Evolutionary conservation across 2,113 vertebrate genomes (phyloP).

Genomic region (Aphelocoma coerulescens): DNA sequence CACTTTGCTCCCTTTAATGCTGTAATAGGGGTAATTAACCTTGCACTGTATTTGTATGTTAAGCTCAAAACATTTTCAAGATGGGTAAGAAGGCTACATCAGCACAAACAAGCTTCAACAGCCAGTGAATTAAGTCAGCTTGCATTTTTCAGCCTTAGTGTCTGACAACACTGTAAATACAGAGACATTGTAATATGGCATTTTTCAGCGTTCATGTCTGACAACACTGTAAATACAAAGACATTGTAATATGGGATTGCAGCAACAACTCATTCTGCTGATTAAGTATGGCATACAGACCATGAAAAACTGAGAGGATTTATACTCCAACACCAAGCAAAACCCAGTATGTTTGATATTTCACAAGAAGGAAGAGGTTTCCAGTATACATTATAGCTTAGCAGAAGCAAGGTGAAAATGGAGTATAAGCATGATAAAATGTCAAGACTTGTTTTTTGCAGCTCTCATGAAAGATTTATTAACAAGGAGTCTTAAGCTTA

Average conservation of each 20-base stretch:
- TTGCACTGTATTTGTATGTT: background rate
- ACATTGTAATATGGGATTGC: background rate
- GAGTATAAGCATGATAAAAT: background rate
- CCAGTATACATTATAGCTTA: background rate
- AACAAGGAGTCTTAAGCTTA: background rate
- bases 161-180: constrained; percentile 35
- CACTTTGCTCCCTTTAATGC: background rate
- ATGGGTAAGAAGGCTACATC: background rate
- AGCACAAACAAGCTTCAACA: constrained; percentile 4
- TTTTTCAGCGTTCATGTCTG: constrained; percentile 33
- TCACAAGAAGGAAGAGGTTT: background rate
- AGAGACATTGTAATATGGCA: background rate
- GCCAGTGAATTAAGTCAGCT: background rate
- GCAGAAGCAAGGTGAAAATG: background rate
- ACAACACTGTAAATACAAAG: constrained; percentile 28
- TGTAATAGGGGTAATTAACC: constrained; percentile 24
- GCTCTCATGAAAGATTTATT: background rate
- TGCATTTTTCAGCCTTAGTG: constrained; percentile 22
- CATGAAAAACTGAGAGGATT: background rate
- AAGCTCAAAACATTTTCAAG: constrained; percentile 9
- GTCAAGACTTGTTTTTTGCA: background rate
- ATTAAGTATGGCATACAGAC: background rate
- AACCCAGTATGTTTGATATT: background rate
- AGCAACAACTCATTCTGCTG: background rate
- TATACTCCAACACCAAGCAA: background rate